phyloP scores from a whole-genome alignment of 2,797 vertebrate species.

The Coranthus polyacanthus region DNA sequence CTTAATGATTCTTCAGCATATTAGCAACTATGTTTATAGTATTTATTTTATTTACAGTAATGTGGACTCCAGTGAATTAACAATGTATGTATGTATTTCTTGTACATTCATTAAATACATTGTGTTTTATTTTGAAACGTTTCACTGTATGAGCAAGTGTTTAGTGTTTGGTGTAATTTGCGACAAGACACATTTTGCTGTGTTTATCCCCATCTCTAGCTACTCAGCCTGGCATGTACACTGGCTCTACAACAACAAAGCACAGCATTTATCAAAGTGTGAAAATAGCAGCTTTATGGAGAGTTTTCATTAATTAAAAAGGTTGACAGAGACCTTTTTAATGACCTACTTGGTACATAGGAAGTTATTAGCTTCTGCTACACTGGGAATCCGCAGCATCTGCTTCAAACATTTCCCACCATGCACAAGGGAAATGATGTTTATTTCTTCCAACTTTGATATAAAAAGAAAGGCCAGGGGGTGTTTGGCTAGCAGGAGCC shows the following conservation, averaged over 20 bases:
- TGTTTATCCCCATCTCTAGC: too few relatives aligned
- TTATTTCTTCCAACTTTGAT: conserved; percentile 58
- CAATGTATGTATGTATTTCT: too few relatives aligned
- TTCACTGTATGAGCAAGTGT: too few relatives aligned
- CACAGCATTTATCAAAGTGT: conserved; percentile 58
- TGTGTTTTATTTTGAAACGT: too few relatives aligned
- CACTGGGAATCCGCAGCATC: conserved; percentile 14
- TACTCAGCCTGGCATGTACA: too few relatives aligned
- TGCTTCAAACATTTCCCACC: conserved; percentile 31
- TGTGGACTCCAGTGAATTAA: too few relatives aligned
- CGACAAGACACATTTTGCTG: too few relatives aligned
- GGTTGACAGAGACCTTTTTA: conserved; percentile 44
- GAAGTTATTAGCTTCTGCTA: conserved; percentile 33
- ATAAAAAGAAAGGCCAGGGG: conserved; percentile 40
- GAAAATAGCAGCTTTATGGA: conserved; percentile 45
- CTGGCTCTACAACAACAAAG: background rate
- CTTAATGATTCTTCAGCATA: too few relatives aligned
- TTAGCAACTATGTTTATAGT: too few relatives aligned
- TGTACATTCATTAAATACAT: too few relatives aligned
- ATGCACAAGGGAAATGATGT: conserved; percentile 27
- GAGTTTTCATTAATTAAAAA: conserved; percentile 45
- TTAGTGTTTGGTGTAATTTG: too few relatives aligned
- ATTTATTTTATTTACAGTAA: too few relatives aligned
- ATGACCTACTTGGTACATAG: conserved; percentile 26
- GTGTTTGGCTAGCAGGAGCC: conserved; percentile 32